Evolutionary conservation across 2,113 vertebrate species (phyloP), one percentile per base, ranked within the genome.

Genomic region (Tonatia bakeri): DNA sequence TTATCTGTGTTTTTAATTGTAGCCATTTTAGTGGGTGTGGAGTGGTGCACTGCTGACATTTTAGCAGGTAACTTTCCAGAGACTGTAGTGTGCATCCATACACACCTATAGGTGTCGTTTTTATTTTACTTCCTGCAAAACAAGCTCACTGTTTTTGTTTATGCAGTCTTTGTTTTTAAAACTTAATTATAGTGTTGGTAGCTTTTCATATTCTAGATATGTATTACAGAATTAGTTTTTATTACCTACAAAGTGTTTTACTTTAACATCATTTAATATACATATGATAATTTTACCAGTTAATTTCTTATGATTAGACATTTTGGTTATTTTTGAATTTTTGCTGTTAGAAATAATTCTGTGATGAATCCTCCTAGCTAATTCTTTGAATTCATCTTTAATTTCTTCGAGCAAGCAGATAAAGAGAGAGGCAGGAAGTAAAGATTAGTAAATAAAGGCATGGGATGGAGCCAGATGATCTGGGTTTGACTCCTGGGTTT

Each of bases 301-400:
- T 75, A 77, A 54, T 84, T 9, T 54, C 45, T 93, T 79, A 81
- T 73, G 36, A 64, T 76, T 69, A 77, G 28, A 84, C 31, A 77
- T 89, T 79, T 79, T 70, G 26, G n/a, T 76, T 84, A 33, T 77
- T 72, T 94, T 19, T 40, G n/a, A 3, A 40, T 87, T 84, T 72
- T 83, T 70, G 24, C 40, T 88, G 40, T 91, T 91, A 64, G 52
- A 84, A 70, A 64, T 88, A 77, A 17, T 77, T 31, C 11, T 89
- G n/a, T 85, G 73, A 85, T 73, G 16, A 79, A 83, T 96, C 77
- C 28, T 75, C 61, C 38, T 89, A 84, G 64, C 19, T 84, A 24
- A 54, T 50, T 80, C 85, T 85, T 92, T 94, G 31, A 20, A 67
- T 94, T 85, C 38, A 81, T 75, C 64, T 88, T 91, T 88, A 91